Evolutionary conservation across 64 coral and sea anemone genomes (phyloP), one percentile per base, ranked within the genome.

Genomic region (Catalaphyllia jardinei): DNA sequence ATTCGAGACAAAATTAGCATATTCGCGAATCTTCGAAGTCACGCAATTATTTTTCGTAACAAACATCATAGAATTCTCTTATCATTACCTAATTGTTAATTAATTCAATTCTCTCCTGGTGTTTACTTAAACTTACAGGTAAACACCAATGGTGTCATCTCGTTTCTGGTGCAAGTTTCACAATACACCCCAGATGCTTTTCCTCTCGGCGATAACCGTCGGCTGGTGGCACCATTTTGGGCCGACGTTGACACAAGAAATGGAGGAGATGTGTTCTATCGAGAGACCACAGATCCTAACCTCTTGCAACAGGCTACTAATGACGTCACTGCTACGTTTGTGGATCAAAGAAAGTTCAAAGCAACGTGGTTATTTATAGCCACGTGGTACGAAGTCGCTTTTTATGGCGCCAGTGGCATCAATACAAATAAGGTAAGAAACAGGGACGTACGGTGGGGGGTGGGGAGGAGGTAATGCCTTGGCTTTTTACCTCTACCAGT

Each of bases 181-280:
- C 77, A 95, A 59, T 95, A 39, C 20, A 95, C 89, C 6, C 93
- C 93, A 29, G 69, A 77, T 54, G 24, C 75, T n/a, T 95, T 95
- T 62, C 93, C 93, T 20, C 89, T 95, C 0, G 89, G 77, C 0
- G 67, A 52, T 57, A 63, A 73, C 7, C 64, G 89, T 33, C 89
- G 84, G 30, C 89, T 95, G 20, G 74, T 95, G 8, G 76, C 93
- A 1, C 83, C 93, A 35, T 95, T 94, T 30, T 94, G 89, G 93
- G 83, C 88, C 24, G 93, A 94, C 75, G 93, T 91, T 14, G 67
- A 94, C 42, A 95, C 89, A 20, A 71, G 1, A 15, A 78, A 11
- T 27, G 93, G 89, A 10, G 93, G 93, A 8, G 14, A 51, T 5
- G 93, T 95, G 14, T 95, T 86, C 67, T 95, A 95, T 78, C 76